phyloP scores from a whole-genome alignment of 2,797 vertebrate species.

The Ctenopoma kingsleyae region DNA sequence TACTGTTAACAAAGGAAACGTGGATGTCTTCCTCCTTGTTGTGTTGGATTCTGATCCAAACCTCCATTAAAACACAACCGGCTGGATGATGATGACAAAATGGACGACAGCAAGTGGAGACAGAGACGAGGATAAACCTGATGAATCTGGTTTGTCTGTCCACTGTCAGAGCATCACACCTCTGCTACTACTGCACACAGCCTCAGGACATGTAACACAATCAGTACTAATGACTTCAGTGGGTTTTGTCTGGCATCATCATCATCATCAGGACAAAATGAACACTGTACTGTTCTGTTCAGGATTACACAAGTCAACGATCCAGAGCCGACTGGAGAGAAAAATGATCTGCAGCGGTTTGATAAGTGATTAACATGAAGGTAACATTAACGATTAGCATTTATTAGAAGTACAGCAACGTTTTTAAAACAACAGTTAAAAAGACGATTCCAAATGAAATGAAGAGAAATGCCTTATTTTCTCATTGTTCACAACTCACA shows the following conservation, averaged over 20 bases:
- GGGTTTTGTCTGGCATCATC: background rate
- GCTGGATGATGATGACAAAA: slow-evolving; percentile 36
- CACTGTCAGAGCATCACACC: background rate
- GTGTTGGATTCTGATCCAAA: slow-evolving; percentile 58
- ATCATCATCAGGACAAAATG: background rate
- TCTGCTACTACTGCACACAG: too few relatives aligned
- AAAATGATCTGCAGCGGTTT: too few relatives aligned
- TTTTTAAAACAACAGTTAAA: too few relatives aligned
- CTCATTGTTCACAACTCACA: too few relatives aligned
- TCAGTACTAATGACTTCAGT: too few relatives aligned
- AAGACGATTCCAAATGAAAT: too few relatives aligned
- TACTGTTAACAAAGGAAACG: slow-evolving; percentile 31
- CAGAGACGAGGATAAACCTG: background rate
- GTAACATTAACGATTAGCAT: too few relatives aligned
- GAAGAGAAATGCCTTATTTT: too few relatives aligned
- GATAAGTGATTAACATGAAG: too few relatives aligned
- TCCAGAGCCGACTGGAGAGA: too few relatives aligned
- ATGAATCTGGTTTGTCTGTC: background rate
- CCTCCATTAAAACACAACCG: slow-evolving; percentile 50
- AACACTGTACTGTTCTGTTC: background rate
- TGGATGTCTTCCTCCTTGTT: slow-evolving; percentile 18
- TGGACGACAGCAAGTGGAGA: slow-evolving; percentile 23
- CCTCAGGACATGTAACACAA: background rate
- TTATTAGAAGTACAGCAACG: too few relatives aligned
- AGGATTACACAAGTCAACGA: too few relatives aligned